Conservation (phyloP, 2,797 vertebrate genomes). For the Gastrophryne carolinensis region DNA sequence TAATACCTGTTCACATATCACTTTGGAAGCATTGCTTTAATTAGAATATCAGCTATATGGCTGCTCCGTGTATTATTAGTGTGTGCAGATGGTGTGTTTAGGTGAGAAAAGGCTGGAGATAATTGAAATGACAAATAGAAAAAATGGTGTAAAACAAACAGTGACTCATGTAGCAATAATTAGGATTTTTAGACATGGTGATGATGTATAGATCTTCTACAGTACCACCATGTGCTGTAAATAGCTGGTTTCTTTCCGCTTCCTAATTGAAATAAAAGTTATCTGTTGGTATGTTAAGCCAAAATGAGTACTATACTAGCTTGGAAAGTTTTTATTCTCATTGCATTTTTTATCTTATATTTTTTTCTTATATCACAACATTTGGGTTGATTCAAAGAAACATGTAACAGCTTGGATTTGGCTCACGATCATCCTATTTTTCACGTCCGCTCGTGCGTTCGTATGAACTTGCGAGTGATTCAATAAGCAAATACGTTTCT, state of each 20-base stretch:
- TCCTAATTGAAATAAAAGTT: neutral
- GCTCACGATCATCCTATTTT: no score
- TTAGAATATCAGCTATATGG: neutral
- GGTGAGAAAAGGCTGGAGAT: neutral
- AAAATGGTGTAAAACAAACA: neutral
- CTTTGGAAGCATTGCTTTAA: neutral
- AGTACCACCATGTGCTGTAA: neutral
- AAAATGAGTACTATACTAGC: neutral
- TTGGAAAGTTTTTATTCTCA: neutral
- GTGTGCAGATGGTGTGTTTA: neutral
- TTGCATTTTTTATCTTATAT: neutral
- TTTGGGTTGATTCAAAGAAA: no score
- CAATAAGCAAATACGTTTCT: no score
- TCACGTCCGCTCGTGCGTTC: no score
- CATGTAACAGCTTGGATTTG: no score
- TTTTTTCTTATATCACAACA: no score
- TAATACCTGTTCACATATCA: neutral
- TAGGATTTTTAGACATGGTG: neutral
- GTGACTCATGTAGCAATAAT: neutral
- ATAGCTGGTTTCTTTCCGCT: neutral
- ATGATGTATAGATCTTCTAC: neutral
- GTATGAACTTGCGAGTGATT: no score
- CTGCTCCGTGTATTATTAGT: neutral
- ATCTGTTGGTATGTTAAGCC: neutral
- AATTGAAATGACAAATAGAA: neutral